These are phyloP conservation scores for Egretta garzetta DNA, from an alignment of 2,113 vertebrate species.

Conservation along the genomic window DNA sequence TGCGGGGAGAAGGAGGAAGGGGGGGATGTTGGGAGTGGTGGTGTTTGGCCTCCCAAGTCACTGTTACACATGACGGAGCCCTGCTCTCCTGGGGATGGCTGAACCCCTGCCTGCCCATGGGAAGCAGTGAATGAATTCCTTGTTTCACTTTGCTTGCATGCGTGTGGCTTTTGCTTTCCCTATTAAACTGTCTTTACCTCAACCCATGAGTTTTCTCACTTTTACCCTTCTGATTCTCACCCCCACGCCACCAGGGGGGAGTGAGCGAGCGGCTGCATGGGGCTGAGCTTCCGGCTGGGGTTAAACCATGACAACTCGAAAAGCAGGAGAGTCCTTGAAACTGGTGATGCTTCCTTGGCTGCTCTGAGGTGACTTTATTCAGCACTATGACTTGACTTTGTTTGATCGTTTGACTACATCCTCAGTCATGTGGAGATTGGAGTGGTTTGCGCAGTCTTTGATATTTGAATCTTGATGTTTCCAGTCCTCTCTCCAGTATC, in stretches of 20 bases:
- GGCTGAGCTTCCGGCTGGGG: rapidly evolving
- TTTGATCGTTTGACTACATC: background rate
- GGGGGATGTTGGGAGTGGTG: background rate
- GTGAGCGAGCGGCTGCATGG: background rate
- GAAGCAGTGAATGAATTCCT: background rate
- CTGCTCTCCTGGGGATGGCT: background rate
- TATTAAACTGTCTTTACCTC: background rate
- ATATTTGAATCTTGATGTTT: background rate
- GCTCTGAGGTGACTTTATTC: background rate
- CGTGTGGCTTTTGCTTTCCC: background rate
- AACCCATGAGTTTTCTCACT: background rate
- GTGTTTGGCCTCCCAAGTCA: background rate
- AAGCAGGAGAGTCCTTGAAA: background rate
- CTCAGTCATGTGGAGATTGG: rapidly evolving
- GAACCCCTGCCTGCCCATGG: background rate
- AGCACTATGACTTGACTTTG: background rate
- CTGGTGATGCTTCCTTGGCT: background rate
- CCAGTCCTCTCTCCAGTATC: background rate
- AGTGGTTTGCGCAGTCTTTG: background rate
- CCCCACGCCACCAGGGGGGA: background rate
- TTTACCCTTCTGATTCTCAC: background rate
- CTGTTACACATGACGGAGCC: rapidly evolving
- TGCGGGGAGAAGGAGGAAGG: background rate
- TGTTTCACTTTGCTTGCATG: background rate
- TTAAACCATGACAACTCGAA: background rate